Evolutionary conservation across 2,113 vertebrate species (phyloP).

Genomic region (Serinus canaria): DNA sequence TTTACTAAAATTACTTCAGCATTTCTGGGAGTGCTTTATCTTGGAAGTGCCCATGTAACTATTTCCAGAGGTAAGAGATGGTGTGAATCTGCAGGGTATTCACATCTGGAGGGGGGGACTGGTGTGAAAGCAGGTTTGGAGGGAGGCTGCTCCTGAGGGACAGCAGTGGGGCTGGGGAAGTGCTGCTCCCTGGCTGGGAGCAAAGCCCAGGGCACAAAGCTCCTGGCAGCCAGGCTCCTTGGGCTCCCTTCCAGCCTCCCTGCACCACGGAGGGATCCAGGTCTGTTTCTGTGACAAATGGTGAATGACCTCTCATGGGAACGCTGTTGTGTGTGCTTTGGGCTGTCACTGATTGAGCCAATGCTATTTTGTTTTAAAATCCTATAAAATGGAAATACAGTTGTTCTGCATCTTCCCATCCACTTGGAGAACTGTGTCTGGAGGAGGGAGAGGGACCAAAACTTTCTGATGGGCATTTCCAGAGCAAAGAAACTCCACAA

Average conservation of each 20-base stretch:
- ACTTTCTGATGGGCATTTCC: too few species aligned
- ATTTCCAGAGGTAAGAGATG: not conserved
- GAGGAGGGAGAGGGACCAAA: too few species aligned
- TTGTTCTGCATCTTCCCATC: too few species aligned
- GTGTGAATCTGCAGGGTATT: not conserved
- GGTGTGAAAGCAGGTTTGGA: not conserved
- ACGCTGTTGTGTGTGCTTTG: not conserved
- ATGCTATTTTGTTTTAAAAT: too few species aligned
- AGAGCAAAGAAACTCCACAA: too few species aligned
- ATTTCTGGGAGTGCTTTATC: not conserved
- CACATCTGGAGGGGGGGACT: not conserved
- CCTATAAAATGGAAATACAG: too few species aligned
- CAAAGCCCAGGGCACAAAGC: not conserved
- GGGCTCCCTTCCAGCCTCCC: not conserved
- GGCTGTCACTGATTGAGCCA: not conserved
- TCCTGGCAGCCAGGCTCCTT: rapidly evolving
- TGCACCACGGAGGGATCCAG: not conserved
- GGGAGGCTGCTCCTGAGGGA: not conserved
- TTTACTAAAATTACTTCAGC: not conserved
- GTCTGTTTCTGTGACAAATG: too few species aligned
- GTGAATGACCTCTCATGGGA: not conserved
- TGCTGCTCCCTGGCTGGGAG: not conserved
- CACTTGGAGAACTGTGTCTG: too few species aligned
- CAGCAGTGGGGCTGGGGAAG: rapidly evolving
- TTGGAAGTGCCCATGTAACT: not conserved